These are phyloP conservation scores for Sympetrum striolatum DNA, from an alignment of 2,888 invertebrate species.

Conservation along the genomic window DNA sequence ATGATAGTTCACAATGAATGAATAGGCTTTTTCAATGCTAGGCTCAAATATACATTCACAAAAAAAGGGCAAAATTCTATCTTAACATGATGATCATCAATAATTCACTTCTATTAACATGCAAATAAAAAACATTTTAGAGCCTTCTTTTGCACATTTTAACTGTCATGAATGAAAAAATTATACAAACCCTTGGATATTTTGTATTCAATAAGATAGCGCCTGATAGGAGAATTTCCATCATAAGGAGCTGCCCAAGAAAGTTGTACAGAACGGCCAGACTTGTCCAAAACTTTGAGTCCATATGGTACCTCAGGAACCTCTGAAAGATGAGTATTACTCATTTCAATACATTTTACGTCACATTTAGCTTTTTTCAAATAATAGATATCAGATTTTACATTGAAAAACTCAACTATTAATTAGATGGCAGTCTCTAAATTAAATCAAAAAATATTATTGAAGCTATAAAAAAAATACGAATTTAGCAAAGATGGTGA, in stretches of 20 bases:
- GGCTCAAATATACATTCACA: no score
- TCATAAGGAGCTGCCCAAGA: conserved; percentile 94
- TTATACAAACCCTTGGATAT: conserved; percentile 61
- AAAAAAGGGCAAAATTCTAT: no score
- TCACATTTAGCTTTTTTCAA: no score
- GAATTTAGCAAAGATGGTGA: no score
- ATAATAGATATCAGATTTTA: no score
- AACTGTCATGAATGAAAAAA: neutral
- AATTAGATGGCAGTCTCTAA: no score
- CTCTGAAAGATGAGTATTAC: conserved; percentile 64
- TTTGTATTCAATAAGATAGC: conserved; percentile 91
- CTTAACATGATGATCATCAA: no score
- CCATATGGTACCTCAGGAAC: conserved; percentile 90
- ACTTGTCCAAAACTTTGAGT: conserved; percentile 86
- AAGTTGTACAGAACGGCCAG: conserved; percentile 86
- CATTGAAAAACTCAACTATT: no score
- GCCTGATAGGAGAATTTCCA: conserved; percentile 87
- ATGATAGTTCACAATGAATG: no score
- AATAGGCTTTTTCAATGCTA: no score
- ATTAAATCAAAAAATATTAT: no score
- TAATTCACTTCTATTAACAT: neutral
- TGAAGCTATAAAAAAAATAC: no score
- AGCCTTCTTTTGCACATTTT: neutral
- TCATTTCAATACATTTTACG: neutral
- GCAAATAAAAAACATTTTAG: neutral